Conservation (phyloP, 2,113 vertebrate genomes). For the Caretta caretta region DNA sequence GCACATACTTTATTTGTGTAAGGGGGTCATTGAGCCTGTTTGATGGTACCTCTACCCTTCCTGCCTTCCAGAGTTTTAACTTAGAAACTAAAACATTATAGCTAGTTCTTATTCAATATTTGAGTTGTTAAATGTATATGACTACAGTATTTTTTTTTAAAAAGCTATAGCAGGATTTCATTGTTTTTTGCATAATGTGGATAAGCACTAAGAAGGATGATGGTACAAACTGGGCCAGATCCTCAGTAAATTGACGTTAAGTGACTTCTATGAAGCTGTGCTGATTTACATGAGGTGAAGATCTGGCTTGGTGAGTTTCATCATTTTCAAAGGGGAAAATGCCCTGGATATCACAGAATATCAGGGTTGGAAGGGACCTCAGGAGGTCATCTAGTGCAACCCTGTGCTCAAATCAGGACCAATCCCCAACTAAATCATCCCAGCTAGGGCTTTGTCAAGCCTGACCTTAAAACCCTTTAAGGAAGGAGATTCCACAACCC, state of each 20-base stretch:
- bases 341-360: neutral
- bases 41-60: slow-evolving; percentile 74
- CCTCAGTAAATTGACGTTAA: neutral
- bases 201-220: slow-evolving; percentile 18
- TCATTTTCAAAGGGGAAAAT: neutral
- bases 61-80: slow-evolving; percentile 71
- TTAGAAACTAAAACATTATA: slow-evolving; percentile 67
- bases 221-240: neutral
- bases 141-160: neutral
- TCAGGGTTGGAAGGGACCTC: too few relatives aligned
- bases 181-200: neutral
- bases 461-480: too few relatives aligned
- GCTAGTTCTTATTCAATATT: slow-evolving; percentile 58
- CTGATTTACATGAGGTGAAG: neutral
- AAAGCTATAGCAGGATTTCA: neutral
- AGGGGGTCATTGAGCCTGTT: slow-evolving; percentile 78
- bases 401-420: too few relatives aligned
- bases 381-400: too few relatives aligned
- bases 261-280: neutral
- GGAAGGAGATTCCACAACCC: too few relatives aligned
- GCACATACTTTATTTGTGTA: slow-evolving; percentile 84
- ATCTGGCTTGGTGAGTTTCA: slow-evolving; percentile 6
- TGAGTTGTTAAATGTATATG: neutral
- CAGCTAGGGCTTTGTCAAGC: too few relatives aligned
- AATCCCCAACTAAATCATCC: too few relatives aligned